Base-by-base conservation (phyloP, 2,888 invertebrate genomes). In the Meliscaeva auricollis region DNA sequence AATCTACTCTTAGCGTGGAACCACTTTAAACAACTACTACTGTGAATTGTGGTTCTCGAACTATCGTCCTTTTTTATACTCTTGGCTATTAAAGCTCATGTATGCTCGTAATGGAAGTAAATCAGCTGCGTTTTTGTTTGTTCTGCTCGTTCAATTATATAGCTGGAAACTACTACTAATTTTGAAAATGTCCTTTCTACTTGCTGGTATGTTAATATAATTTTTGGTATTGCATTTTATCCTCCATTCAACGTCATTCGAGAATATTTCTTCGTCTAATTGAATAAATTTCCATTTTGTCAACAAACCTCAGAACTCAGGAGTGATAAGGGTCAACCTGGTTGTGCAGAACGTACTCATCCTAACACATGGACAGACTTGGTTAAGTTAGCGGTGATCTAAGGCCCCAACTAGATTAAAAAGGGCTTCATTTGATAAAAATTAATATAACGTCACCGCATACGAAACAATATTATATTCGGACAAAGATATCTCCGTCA, bases 251-350 rank as follows among this genome's bases (percentile, higher is more conserved):
- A 20, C 9, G 15, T 13, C 17, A 11, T 64, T 44, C 13, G 15
- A 64, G 17, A 20, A 20, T 11, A 64, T n/a, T 48, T 64, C 32
- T 13, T 15, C 13, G 7, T 64, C 8, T 32, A 64, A 64, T 48
- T 66, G 66, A 46, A 66, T 66, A 50, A 66, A 66, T 66, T 50
- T 66, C n/a, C 35, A 50, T 66, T n/a, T 22, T 50, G 50, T 66
- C 35, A 50, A 66, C 66, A 48, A 22, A 50, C 17, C 35, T 66
- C 1, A 58, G 13, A 9, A 38, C 11, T 38, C 38, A 22, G 35
- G 17, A 35, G 50, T 11, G 32, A 35, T 66, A 15, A 26, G 44
- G 17, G 26, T 44, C 8, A 15, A 6, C 30, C 20, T 15, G 2
- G 1, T 44, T 44, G 15, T n/a, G 7, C n/a, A 5, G 3, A 44